These are phyloP conservation scores for Danaus chrysippus DNA, from an alignment of 2,888 invertebrate genomes.

Conservation along the genomic window DNA sequence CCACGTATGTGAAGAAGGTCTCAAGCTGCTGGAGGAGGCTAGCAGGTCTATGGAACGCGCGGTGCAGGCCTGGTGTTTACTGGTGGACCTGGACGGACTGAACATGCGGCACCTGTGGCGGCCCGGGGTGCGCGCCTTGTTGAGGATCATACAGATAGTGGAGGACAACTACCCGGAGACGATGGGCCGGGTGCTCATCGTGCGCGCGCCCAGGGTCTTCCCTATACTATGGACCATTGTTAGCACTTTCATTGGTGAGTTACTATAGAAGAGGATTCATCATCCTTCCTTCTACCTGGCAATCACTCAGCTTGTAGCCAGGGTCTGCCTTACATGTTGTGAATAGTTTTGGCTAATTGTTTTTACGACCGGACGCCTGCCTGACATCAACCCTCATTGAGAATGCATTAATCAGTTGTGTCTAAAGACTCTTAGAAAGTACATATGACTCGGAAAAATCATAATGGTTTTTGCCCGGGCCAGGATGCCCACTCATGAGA, in stretches of 20 bases:
- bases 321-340: no score
- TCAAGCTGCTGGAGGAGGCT: slow-evolving; percentile 91
- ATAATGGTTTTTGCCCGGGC: no score
- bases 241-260: slow-evolving; percentile 92
- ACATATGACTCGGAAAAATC: no score
- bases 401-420: no score
- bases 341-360: no score
- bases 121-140: slow-evolving; percentile 89
- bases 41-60: slow-evolving; percentile 89
- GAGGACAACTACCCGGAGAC: slow-evolving; percentile 98
- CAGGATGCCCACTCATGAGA: no score
- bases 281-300: no score
- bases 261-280: neutral
- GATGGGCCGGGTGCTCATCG: slow-evolving; percentile 93
- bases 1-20: slow-evolving; percentile 94
- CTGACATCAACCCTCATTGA: no score
- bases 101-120: slow-evolving; percentile 98
- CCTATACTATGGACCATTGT: slow-evolving; percentile 97
- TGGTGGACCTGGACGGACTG: slow-evolving; percentile 95
- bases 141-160: slow-evolving; percentile 83
- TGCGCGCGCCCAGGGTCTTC: slow-evolving; percentile 95
- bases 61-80: slow-evolving; percentile 91
- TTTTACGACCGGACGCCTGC: no score
- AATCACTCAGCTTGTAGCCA: no score
- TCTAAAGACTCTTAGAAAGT: no score